Conservation (phyloP, 1,140 invertebrate species). For the Bilobella aurantiaca region DNA sequence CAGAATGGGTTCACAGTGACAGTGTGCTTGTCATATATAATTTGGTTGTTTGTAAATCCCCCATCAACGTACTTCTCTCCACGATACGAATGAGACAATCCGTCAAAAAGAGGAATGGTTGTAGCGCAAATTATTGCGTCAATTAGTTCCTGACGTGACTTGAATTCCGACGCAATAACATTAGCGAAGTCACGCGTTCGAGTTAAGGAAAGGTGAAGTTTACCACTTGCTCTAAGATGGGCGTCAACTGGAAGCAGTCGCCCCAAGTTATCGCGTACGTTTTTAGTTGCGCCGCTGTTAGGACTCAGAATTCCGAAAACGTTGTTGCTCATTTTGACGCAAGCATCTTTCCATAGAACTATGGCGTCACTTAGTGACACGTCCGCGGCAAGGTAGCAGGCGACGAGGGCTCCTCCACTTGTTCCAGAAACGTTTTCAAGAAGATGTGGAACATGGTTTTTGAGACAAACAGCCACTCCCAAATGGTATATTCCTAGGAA, state of each 20-base stretch:
- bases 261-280: too few relatives aligned
- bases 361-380: too few relatives aligned
- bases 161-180: slow-evolving; percentile 84
- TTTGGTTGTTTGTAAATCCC: slow-evolving; percentile 77
- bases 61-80: slow-evolving; percentile 93
- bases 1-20: slow-evolving; percentile 95
- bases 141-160: slow-evolving; percentile 50
- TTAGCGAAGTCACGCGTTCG: slow-evolving; percentile 88
- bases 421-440: too few relatives aligned
- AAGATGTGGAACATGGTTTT: too few relatives aligned
- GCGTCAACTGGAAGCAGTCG: slow-evolving; percentile 83
- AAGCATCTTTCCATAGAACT: too few relatives aligned
- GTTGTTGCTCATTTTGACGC: too few relatives aligned
- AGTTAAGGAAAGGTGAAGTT: slow-evolving; percentile 86
- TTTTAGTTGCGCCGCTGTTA: too few relatives aligned
- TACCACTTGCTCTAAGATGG: slow-evolving; percentile 75
- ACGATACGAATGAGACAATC: slow-evolving; percentile 66
- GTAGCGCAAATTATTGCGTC: background rate
- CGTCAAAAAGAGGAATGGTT: background rate
- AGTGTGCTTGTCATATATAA: slow-evolving; percentile 84
- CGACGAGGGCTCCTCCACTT: too few relatives aligned
- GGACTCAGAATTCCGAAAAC: too few relatives aligned
- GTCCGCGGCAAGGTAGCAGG: too few relatives aligned
- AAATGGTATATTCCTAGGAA: too few relatives aligned
- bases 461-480: too few relatives aligned